Base-by-base conservation (phyloP, 2,888 invertebrate species). In the Aphrophora alni region DNA sequence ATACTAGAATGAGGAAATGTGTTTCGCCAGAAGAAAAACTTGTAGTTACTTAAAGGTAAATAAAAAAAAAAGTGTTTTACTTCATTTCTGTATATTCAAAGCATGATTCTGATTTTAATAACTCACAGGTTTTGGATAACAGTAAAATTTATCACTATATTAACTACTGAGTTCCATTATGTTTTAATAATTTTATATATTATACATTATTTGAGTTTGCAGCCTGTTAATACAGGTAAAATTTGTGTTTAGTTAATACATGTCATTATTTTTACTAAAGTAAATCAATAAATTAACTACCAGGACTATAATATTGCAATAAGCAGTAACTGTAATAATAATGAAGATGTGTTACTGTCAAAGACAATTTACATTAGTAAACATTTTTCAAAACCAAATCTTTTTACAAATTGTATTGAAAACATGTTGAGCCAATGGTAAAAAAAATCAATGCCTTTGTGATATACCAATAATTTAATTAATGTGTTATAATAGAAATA, bases 291-390 rank as follows among this genome's bases (percentile, higher is more conserved):
- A 25, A 25, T 21, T 25, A 71, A 24, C 71, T 25, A 71, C 71
- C 25, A 71, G 71, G 8, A 21, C n/a, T 8, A 5, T 33, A 5
- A 33, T 75, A 44, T 75, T 75, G 33, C 17, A 75, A 38, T 44
- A 75, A 75, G 25, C 44, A 38, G 75, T 75, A 75, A 38, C 44
- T 75, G 75, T 75, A 75, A 75, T 44, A 75, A 75, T 75, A 75
- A 44, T 75, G 44, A 75, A 38, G 8, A 75, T 2, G 38, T 75
- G 75, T 38, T 38, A 75, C 75, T 44, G 75, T 75, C 75, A 75
- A 38, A 75, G 24, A 75, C 38, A 17, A 33, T 33, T 33, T 33
- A 33, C 33, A 33, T 33, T 33, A 33, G 33, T 33, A 33, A 33
- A 33, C 33, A 33, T 33, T 33, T 33, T 33, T 33, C 33, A 33